Evolutionary conservation across 2,888 invertebrate species (phyloP).

Genomic region (Tetheella fluctuosa): DNA sequence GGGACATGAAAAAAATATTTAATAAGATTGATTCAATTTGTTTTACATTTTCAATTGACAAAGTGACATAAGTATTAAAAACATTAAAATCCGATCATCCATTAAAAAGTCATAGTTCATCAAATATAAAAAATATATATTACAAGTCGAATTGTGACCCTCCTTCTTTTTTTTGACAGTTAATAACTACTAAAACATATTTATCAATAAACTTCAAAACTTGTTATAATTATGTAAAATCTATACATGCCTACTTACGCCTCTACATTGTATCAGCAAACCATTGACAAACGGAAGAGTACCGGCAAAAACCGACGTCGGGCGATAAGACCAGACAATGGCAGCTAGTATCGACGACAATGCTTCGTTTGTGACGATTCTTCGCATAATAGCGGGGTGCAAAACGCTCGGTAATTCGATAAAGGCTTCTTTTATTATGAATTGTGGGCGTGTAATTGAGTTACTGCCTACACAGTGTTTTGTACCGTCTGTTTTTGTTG

Average conservation of each 20-base stretch:
- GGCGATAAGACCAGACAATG: constrained; percentile 81
- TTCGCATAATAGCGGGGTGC: constrained; percentile 79
- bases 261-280: constrained; percentile 53
- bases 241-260: not conserved
- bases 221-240: not conserved
- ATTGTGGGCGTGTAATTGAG: constrained; percentile 79
- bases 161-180: too few species aligned
- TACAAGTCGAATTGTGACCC: too few species aligned
- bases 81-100: too few species aligned
- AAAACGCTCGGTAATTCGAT: constrained; percentile 78
- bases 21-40: too few species aligned
- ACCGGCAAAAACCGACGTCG: constrained; percentile 77
- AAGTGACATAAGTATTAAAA: too few species aligned
- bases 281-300: constrained; percentile 72
- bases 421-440: constrained; percentile 74
- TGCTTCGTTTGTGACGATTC: constrained; percentile 83
- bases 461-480: constrained; percentile 60
- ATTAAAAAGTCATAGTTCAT: too few species aligned
- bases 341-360: constrained; percentile 78
- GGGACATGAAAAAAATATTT: too few species aligned
- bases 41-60: too few species aligned
- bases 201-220: not conserved
- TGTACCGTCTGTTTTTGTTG: constrained; percentile 59
- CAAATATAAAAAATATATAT: too few species aligned
- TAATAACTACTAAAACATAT: too few species aligned